These are phyloP conservation scores for Vimba vimba DNA, from an alignment of 2,113 vertebrate genomes.

Conservation along the genomic window DNA sequence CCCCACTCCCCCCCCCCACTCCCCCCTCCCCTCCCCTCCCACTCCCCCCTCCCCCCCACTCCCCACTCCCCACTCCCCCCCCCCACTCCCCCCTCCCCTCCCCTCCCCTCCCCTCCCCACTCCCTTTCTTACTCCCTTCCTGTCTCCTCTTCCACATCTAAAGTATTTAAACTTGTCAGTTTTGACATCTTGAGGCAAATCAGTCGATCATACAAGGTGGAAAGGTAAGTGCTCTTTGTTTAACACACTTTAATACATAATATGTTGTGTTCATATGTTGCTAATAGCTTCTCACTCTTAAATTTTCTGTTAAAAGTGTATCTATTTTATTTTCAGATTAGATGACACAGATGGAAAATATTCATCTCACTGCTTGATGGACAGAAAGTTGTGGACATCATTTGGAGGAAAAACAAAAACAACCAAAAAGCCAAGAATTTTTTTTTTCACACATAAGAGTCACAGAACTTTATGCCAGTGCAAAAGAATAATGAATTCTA, in stretches of 20 bases:
- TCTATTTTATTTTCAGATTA: neutral
- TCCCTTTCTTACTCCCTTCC: neutral
- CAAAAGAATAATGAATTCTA: constrained; percentile 56
- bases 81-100: neutral
- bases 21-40: neutral
- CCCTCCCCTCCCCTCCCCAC: neutral
- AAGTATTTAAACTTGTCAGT: constrained; percentile 17
- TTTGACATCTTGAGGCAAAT: neutral
- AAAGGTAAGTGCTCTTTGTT: neutral
- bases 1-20: neutral
- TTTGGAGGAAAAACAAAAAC: neutral
- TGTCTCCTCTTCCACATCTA: neutral
- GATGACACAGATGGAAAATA: neutral
- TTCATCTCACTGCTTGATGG: neutral
- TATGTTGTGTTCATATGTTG: neutral
- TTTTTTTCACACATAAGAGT: too few relatives aligned
- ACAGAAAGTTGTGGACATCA: neutral
- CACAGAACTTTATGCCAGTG: too few relatives aligned
- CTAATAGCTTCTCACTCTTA: neutral
- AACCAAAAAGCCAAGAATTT: neutral
- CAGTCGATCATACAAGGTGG: neutral
- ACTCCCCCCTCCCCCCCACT: too few relatives aligned
- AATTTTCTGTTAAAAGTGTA: neutral
- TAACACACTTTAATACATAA: neutral
- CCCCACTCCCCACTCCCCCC: too few relatives aligned